These are phyloP conservation scores for Pogona vitticeps DNA, from an alignment of 2,113 vertebrate species.

Conservation along the genomic window DNA sequence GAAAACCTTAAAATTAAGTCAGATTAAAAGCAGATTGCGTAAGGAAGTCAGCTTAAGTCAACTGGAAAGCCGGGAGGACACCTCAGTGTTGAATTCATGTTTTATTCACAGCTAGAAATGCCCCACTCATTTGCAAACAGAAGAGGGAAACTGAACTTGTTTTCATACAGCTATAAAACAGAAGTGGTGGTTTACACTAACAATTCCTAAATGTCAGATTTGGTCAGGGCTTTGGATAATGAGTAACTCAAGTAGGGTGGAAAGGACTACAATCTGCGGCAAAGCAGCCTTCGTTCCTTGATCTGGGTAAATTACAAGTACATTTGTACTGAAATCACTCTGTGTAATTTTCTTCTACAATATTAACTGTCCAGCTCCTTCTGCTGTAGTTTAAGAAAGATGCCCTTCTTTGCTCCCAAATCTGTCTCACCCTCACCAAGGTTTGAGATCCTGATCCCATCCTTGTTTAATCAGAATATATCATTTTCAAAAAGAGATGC, in stretches of 20 bases:
- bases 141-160: neutral
- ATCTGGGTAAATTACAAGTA: neutral
- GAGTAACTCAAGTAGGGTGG: neutral
- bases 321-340: neutral
- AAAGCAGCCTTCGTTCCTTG: neutral
- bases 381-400: neutral
- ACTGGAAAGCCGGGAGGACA: neutral
- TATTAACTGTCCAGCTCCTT: neutral
- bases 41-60: neutral
- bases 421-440: too few relatives aligned
- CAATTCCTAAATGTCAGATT: neutral
- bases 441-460: too few relatives aligned
- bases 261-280: neutral
- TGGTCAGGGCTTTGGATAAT: neutral
- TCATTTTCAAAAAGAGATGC: too few relatives aligned
- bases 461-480: too few relatives aligned
- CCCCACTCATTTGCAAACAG: neutral
- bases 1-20: neutral
- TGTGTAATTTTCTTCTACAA: neutral
- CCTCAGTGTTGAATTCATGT: slow-evolving; percentile 7
- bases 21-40: slow-evolving; percentile 1
- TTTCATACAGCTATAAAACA: neutral
- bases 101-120: slow-evolving; percentile 19
- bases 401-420: neutral
- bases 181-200: neutral